Conservation (phyloP, 1,140 invertebrate genomes). For the Agrypnia vestita region DNA sequence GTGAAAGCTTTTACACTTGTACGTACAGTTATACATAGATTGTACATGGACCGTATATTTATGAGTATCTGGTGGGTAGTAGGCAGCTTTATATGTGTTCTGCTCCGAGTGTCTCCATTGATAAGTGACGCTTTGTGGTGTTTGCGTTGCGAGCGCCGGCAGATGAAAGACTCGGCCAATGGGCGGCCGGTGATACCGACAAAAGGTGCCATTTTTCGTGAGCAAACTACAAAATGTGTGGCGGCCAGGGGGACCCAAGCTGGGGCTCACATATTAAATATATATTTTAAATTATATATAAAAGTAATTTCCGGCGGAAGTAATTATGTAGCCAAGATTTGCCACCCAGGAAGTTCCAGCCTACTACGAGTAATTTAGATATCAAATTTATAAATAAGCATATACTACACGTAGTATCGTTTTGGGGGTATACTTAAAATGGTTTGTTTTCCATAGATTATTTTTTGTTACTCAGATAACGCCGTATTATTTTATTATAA, state of each 20-base stretch:
- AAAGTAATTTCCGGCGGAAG: too few relatives aligned
- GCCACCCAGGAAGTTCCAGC: too few relatives aligned
- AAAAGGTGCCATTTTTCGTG: conserved; percentile 60
- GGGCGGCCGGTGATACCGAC: conserved; percentile 43
- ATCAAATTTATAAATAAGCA: too few relatives aligned
- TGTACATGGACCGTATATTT: not conserved
- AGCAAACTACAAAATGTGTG: conserved; percentile 51
- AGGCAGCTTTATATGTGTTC: not conserved
- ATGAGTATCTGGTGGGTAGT: not conserved
- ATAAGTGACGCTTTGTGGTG: conserved; percentile 34
- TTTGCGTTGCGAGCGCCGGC: conserved; percentile 42
- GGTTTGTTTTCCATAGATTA: too few relatives aligned
- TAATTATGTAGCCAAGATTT: too few relatives aligned
- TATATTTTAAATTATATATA: too few relatives aligned
- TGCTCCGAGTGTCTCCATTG: conserved; percentile 16
- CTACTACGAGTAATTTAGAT: too few relatives aligned
- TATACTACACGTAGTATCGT: too few relatives aligned
- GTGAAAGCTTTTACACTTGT: conserved; percentile 21
- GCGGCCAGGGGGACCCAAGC: conserved; percentile 14
- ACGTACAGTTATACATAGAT: not conserved
- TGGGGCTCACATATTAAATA: not conserved
- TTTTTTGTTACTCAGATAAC: too few relatives aligned
- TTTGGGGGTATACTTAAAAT: too few relatives aligned
- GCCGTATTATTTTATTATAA: too few relatives aligned
- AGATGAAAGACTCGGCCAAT: conserved; percentile 52